phyloP scores from a whole-genome alignment of 2,113 vertebrate genomes.

The Lophura nycthemera region DNA sequence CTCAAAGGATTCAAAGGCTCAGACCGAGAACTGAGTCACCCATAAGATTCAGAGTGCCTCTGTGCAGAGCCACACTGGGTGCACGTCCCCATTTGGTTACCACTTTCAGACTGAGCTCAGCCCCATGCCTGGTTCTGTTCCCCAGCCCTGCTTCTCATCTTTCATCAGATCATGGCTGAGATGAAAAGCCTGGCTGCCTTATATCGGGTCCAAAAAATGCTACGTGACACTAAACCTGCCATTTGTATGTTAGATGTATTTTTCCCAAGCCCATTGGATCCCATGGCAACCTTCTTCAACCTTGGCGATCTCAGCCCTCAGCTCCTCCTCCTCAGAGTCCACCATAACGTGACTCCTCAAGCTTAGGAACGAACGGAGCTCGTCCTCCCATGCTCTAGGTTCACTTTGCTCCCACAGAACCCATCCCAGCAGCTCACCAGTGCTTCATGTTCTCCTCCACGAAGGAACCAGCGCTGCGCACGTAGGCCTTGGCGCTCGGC shows the following conservation, averaged over 20 bases:
- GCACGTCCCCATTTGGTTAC: slow-evolving; percentile 22
- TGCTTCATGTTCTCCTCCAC: slow-evolving; percentile 79
- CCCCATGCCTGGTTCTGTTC: neutral
- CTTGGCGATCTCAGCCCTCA: no score
- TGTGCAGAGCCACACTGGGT: neutral
- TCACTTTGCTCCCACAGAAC: neutral
- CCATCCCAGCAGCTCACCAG: slow-evolving; percentile 69
- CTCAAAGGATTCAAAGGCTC: slow-evolving; percentile 37
- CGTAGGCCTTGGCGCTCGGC: slow-evolving; percentile 73
- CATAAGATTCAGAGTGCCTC: neutral
- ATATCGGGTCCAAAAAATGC: neutral
- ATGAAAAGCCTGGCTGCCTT: neutral
- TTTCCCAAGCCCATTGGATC: neutral
- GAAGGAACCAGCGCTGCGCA: slow-evolving; percentile 58
- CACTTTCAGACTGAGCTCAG: slow-evolving; percentile 56
- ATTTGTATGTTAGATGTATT: neutral
- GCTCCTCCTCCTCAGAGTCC: neutral
- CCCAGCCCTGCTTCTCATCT: neutral
- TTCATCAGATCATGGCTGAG: neutral
- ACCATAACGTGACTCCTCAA: neutral
- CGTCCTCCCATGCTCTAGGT: fast-evolving
- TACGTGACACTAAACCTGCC: neutral
- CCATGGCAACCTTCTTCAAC: neutral
- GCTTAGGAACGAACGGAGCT: neutral
- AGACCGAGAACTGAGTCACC: slow-evolving; percentile 60